These are phyloP conservation scores for Pseudopleuronectes americanus DNA, from an alignment of 2,797 vertebrate genomes.

Conservation along the genomic window DNA sequence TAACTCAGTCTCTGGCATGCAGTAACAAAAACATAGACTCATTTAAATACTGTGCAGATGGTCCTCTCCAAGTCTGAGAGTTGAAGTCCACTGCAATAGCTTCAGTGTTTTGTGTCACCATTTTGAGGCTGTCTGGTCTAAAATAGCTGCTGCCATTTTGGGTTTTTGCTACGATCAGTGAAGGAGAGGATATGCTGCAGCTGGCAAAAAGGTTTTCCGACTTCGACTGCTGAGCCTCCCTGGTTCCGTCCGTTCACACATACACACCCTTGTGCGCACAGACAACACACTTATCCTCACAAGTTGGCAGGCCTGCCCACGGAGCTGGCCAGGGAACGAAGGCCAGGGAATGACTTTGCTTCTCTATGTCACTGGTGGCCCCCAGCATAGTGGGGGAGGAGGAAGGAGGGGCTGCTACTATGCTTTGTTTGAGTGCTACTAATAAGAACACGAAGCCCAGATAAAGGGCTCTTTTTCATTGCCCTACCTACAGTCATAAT, in stretches of 20 bases:
- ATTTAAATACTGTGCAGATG: slow-evolving; percentile 21
- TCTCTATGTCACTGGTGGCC: slow-evolving; percentile 49
- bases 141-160: slow-evolving; percentile 59
- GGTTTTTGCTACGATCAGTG: slow-evolving; percentile 38
- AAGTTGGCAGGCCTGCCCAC: slow-evolving; percentile 58
- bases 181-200: slow-evolving; percentile 61
- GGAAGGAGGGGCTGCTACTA: slow-evolving; percentile 39
- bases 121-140: slow-evolving; percentile 39
- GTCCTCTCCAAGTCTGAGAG: slow-evolving; percentile 1
- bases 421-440: slow-evolving; percentile 64
- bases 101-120: slow-evolving; percentile 32
- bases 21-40: not conserved
- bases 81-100: slow-evolving; percentile 13
- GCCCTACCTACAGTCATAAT: slow-evolving; percentile 73
- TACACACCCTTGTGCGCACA: slow-evolving; percentile 22
- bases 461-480: slow-evolving; percentile 73
- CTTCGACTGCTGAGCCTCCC: slow-evolving; percentile 50
- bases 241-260: slow-evolving; percentile 45
- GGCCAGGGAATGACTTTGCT: slow-evolving; percentile 66
- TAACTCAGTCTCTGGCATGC: not conserved
- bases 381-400: slow-evolving; percentile 33
- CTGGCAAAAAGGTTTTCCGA: slow-evolving; percentile 63
- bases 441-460: slow-evolving; percentile 76
- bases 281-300: slow-evolving; percentile 38
- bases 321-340: slow-evolving; percentile 43